Conservation (phyloP, 2,888 invertebrate genomes). For the Aleiodes alternator region DNA sequence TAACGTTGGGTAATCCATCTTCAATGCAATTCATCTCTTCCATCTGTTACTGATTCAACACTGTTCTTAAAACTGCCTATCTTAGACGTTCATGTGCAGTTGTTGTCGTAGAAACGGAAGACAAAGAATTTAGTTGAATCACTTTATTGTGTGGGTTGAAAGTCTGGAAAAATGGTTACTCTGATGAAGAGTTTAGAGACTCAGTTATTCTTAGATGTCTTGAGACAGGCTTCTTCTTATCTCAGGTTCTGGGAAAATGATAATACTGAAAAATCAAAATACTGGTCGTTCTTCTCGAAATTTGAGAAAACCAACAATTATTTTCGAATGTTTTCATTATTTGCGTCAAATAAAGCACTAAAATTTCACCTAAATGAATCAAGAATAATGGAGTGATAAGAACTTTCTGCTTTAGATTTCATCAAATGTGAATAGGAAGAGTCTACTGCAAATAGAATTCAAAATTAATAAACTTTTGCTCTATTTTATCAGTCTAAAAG, state of each 20-base stretch:
- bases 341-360: no score
- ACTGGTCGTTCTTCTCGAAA: no score
- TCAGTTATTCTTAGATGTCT: no score
- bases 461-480: constrained; percentile 31
- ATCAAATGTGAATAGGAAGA: neutral
- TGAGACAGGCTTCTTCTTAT: no score
- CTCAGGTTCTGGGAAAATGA: no score
- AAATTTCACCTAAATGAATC: constrained; percentile 8
- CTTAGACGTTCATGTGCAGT: neutral
- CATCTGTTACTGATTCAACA: constrained; percentile 28
- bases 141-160: neutral
- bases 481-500: constrained; percentile 12
- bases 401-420: constrained; percentile 2
- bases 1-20: constrained; percentile 21
- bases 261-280: no score
- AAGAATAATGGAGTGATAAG: constrained; percentile 61
- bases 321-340: no score
- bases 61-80: neutral
- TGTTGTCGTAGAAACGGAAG: constrained; percentile 6
- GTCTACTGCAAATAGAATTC: constrained; percentile 21
- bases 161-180: no score
- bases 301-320: no score
- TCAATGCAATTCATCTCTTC: neutral
- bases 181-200: no score
- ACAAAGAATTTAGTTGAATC: neutral